Evolutionary conservation across 2,888 invertebrate genomes (phyloP).

Genomic region (Hartigia nigra): DNA sequence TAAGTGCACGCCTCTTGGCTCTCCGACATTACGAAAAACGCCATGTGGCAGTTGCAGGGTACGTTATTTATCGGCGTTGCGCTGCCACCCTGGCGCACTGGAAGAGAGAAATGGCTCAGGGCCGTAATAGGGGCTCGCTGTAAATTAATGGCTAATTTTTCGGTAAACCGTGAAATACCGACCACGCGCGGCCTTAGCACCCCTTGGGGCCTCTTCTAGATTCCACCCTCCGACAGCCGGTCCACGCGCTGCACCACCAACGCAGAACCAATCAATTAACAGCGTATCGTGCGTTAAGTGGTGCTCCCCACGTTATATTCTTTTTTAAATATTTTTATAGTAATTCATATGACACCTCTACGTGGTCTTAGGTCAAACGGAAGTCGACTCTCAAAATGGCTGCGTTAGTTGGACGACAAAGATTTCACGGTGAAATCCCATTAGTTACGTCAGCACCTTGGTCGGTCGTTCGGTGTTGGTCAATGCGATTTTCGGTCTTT

Average conservation of each 20-base stretch:
- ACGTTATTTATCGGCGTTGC: constrained; percentile 16
- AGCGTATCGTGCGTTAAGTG: constrained; percentile 39
- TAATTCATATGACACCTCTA: background rate
- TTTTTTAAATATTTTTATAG: background rate
- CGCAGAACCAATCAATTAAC: constrained; percentile 55
- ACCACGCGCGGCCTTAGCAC: constrained; percentile 40
- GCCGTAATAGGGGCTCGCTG: constrained; percentile 31
- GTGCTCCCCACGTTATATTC: background rate
- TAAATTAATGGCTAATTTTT: constrained; percentile 58
- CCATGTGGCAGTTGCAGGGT: constrained; percentile 1
- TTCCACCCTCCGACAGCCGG: constrained; percentile 52
- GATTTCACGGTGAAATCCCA: constrained; percentile 50
- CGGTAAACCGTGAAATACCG: constrained; percentile 57
- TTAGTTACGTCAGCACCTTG: constrained; percentile 5
- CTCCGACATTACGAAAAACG: background rate
- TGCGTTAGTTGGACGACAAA: constrained; percentile 43
- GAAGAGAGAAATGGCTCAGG: constrained; percentile 16
- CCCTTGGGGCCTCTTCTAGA: constrained; percentile 24
- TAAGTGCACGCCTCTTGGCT: background rate
- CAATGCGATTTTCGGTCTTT: constrained; percentile 1
- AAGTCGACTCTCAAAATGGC: background rate
- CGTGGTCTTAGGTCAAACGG: background rate
- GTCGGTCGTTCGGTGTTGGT: background rate
- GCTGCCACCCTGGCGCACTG: constrained; percentile 15
- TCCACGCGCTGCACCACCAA: constrained; percentile 41